Conservation (phyloP, 2,888 invertebrate genomes). For the Papilio demoleus region DNA sequence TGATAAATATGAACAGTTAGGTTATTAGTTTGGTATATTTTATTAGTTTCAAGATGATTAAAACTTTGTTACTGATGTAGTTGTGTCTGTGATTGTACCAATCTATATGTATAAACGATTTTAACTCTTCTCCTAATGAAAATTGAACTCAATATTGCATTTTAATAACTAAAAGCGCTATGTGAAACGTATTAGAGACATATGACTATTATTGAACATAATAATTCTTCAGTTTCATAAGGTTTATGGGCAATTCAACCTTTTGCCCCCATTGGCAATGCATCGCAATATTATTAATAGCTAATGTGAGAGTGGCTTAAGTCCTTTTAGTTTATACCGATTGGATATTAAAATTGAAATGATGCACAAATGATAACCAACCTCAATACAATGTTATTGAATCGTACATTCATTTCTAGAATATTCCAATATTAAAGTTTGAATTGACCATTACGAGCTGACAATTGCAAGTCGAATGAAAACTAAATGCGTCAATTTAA, state of each 20-base stretch:
- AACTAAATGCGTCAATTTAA: no score
- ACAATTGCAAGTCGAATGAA: no score
- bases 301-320: constrained; percentile 33
- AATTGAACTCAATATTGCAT: constrained; percentile 20
- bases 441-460: no score
- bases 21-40: no score
- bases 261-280: constrained; percentile 40
- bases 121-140: background rate
- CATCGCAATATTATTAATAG: constrained; percentile 41
- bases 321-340: constrained; percentile 36
- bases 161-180: background rate
- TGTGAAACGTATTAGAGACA: constrained; percentile 38
- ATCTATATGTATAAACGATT: background rate
- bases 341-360: constrained; percentile 33
- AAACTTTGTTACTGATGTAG: no score
- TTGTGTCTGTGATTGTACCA: constrained; percentile 26
- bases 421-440: background rate
- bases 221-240: constrained; percentile 42
- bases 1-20: no score
- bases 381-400: constrained; percentile 14
- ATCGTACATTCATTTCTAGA: constrained; percentile 1
- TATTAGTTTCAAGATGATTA: no score
- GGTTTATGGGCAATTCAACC: constrained; percentile 42
- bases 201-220: constrained; percentile 40
- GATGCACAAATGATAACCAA: constrained; percentile 29